Base-by-base conservation (phyloP, 2,113 vertebrate genomes). In the Syrmaticus mikado region DNA sequence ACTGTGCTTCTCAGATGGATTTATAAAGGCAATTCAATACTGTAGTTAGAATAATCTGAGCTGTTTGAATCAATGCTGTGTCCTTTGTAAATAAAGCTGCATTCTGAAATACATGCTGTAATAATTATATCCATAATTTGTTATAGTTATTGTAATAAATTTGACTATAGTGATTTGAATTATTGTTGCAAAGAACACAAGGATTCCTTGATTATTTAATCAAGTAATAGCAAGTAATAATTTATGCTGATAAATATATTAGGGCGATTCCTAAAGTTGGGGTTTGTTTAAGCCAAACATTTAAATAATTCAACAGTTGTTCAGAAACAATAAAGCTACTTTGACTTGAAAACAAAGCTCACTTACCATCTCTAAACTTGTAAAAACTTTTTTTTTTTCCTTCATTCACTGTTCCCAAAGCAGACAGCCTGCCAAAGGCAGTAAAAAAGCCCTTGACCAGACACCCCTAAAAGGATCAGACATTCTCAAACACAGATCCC, bases 1-100 rank as follows among this genome's bases (percentile, higher is more conserved):
- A 74, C 86, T 81, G 78, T 66, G 79, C 45, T 94, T 64, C 92
- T 96, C 72, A 76, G 75, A 96, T 55, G 55, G 71, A 38, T 90
- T 95, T 91, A 67, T 71, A 90, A 77, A 82, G 76, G 84, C 57
- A 88, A 18, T 75, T 79, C 36, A 32, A 28, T 65, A 36, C 70
- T 88, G 58, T 53, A 82, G 34, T 86, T 94, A 94, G 73, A 68
- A 79, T 90, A 95, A 95, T 84, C 92, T 70, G 82, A 92, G 60
- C 76, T 84, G 64, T 52, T 96, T 85, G 93, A 95, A 97, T 95
- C 94, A 95, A 74, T 24, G 13, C 20, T 13, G 21, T 50, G 68
- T 90, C 79, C 67, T 92, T 94, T 87, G 89, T 95, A 96, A 96
- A 95, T 91, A 97, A 92, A 92, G 28, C 76, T 40, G 55, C 0